phyloP scores from a whole-genome alignment of 2,113 vertebrate species.

The Rattus rattus region DNA sequence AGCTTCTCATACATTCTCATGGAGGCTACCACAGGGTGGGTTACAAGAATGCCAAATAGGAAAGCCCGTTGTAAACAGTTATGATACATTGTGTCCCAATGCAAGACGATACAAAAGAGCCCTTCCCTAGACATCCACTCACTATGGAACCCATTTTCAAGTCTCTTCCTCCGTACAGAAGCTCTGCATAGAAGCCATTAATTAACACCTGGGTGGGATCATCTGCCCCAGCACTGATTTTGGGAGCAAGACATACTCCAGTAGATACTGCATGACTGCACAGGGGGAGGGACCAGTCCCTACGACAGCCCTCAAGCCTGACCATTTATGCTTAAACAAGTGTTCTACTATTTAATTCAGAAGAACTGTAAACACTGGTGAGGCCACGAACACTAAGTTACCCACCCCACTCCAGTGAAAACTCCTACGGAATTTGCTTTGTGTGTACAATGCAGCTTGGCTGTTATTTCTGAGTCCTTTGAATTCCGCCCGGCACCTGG shows the following conservation, averaged over 20 bases:
- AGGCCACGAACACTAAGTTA: constrained; percentile 25
- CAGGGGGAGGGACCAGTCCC: fast-evolving
- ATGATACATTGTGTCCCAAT: background rate
- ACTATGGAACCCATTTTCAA: background rate
- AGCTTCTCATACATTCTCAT: background rate
- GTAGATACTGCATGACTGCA: background rate
- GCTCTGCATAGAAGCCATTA: background rate
- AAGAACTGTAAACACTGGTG: constrained; percentile 32
- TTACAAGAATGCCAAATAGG: background rate
- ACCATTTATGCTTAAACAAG: constrained; percentile 27
- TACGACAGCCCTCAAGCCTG: background rate
- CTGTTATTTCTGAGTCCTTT: background rate
- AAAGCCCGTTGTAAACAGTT: background rate
- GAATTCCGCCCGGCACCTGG: background rate
- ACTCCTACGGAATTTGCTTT: background rate
- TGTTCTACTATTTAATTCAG: constrained; percentile 29
- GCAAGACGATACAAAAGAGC: background rate
- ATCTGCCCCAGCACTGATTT: background rate
- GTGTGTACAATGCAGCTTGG: background rate
- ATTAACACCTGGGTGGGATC: background rate
- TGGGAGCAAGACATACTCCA: background rate
- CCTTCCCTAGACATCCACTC: background rate
- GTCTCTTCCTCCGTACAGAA: background rate
- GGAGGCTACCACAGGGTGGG: background rate
- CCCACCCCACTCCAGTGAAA: background rate